Conservation (phyloP, 2,797 vertebrate genomes). For the Protonibea diacanthus region DNA sequence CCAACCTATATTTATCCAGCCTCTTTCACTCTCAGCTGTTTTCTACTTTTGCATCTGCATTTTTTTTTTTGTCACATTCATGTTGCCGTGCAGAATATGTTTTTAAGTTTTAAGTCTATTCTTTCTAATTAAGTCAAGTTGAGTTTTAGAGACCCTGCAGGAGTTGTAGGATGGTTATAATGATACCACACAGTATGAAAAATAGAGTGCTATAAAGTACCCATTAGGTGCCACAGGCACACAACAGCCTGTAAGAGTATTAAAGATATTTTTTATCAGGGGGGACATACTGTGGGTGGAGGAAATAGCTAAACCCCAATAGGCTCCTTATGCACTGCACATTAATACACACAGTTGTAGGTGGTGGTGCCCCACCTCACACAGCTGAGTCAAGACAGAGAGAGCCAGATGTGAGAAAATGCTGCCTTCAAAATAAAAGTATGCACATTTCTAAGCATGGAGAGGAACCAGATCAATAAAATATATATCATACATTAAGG, state of each 20-base stretch:
- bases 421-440: slow-evolving; percentile 50
- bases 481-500: background rate
- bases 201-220: background rate
- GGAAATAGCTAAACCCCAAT: background rate
- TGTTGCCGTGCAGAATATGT: background rate
- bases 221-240: background rate
- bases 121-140: background rate
- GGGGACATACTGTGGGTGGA: background rate
- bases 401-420: background rate
- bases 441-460: no score
- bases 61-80: background rate
- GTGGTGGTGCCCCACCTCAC: slow-evolving; percentile 7
- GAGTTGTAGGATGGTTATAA: background rate
- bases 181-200: background rate
- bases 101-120: background rate
- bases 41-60: background rate
- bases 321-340: background rate
- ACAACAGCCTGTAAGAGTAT: background rate
- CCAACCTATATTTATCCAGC: background rate
- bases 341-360: background rate
- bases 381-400: background rate
- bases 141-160: background rate
- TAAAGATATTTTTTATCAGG: background rate
- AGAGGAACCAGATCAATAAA: background rate
- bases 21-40: background rate